These are phyloP conservation scores for Crypturellus tataupa DNA, from an alignment of 2,797 vertebrate species.

Conservation along the genomic window DNA sequence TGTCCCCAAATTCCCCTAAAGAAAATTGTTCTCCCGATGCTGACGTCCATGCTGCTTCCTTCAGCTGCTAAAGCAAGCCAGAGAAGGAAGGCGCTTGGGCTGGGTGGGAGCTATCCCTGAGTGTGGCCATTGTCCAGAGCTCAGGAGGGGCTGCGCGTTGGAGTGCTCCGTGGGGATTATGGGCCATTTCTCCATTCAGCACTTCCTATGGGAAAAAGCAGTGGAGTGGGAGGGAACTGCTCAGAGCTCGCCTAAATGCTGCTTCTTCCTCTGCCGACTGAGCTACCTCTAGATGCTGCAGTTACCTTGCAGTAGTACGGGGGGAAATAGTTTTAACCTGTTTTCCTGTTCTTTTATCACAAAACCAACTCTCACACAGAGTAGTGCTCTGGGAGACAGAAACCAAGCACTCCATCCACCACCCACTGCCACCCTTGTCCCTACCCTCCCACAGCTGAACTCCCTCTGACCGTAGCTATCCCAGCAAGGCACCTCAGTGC, in stretches of 20 bases:
- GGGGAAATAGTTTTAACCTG: conserved; percentile 60
- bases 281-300: conserved; percentile 54
- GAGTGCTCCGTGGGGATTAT: conserved; percentile 77
- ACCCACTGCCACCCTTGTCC: conserved; percentile 58
- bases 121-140: conserved; percentile 71
- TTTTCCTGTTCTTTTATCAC: conserved; percentile 50
- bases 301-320: conserved; percentile 48
- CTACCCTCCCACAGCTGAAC: conserved; percentile 46
- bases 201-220: conserved; percentile 83
- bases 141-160: conserved; percentile 68
- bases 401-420: background rate
- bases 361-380: conserved; percentile 39
- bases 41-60: conserved; percentile 67
- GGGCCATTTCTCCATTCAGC: conserved; percentile 82
- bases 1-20: conserved; percentile 50
- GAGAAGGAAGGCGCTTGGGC: conserved; percentile 66
- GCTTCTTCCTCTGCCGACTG: conserved; percentile 42
- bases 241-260: conserved; percentile 63
- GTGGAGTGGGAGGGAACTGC: conserved; percentile 69
- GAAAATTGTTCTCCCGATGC: conserved; percentile 63
- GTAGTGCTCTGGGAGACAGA: background rate
- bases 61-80: conserved; percentile 63
- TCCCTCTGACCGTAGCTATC: conserved; percentile 27
- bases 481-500: background rate
- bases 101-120: conserved; percentile 62